Evolutionary conservation across 2,113 vertebrate genomes (phyloP).

Genomic region (Channa argus): DNA sequence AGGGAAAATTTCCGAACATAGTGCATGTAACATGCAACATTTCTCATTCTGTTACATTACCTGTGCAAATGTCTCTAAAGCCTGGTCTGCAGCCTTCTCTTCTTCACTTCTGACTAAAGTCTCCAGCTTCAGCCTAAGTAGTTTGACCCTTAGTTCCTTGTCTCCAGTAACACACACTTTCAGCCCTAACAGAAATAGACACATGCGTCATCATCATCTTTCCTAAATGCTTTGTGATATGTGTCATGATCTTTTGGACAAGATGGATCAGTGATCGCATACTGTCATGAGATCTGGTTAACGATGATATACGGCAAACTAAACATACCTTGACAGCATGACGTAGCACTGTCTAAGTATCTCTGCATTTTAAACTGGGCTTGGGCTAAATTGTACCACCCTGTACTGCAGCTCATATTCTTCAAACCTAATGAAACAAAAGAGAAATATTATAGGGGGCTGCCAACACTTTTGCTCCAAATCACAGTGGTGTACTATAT

Average conservation of each 20-base stretch:
- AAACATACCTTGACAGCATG: slow-evolving; percentile 88
- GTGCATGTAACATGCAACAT: no score
- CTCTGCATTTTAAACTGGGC: slow-evolving; percentile 89
- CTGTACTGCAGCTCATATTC: slow-evolving; percentile 80
- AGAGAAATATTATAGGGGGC: not conserved
- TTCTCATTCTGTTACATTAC: slow-evolving; percentile 71
- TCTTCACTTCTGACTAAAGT: slow-evolving; percentile 84
- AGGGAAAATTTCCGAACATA: no score
- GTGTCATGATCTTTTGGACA: not conserved
- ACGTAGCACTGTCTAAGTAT: slow-evolving; percentile 80
- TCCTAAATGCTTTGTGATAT: not conserved
- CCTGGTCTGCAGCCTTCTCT: slow-evolving; percentile 84
- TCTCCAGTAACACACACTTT: slow-evolving; percentile 55
- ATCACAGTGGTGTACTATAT: not conserved
- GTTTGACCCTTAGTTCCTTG: slow-evolving; percentile 78
- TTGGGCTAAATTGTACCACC: slow-evolving; percentile 88
- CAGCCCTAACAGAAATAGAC: slow-evolving; percentile 67
- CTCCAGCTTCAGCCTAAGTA: slow-evolving; percentile 85
- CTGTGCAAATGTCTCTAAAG: slow-evolving; percentile 86
- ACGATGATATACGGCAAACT: not conserved
- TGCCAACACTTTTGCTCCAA: not conserved
- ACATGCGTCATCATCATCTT: slow-evolving; percentile 5
- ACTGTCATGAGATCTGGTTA: not conserved
- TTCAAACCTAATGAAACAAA: slow-evolving; percentile 85
- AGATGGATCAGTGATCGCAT: not conserved